Evolutionary conservation across 2,888 invertebrate genomes (phyloP), one percentile per base, ranked within the genome.

Genomic region (Keiferia lycopersicella): DNA sequence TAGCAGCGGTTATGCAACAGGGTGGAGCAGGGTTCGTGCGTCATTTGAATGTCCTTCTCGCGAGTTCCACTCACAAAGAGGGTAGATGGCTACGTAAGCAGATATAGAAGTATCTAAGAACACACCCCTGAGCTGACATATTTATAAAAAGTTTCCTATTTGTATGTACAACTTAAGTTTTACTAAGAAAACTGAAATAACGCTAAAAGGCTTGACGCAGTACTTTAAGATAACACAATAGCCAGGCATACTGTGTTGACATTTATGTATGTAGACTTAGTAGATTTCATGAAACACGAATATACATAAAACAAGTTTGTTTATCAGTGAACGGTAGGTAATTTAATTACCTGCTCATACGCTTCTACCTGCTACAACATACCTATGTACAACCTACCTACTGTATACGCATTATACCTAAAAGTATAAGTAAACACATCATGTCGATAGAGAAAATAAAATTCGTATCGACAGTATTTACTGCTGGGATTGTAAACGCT

Each of bases 21-120:
- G 68, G 73, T 67, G 70, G 66, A 66, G 70, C 65, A 38, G 65
- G 41, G 64, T 63, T 67, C 64, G 74, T 81, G 79, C 82, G 84
- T 83, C 83, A 81, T 67, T 12, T 12, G 8, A 18, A 4, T 70
- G 67, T 69, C 62, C 53, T 53, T 58, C 61, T 34, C n/a, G 50
- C 22, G 38, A 38, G 12, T 39, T 58, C 63, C n/a, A 11, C 14
- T 45, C 26, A n/a, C 3, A 12, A 10, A 14, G 4, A 26, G 3
- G n/a, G 56, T 30, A 26, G 56, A 6, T 26, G 10, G 12, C 22
- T 22, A 26, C 26, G 22, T 53, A 53, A 53, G 14, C n/a, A 11
- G 20, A 1, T 12, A 14, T 2, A 7, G 30, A 12, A 26, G 7
- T 1, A 26, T 1, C 16, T 7, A 20, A 30, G 30, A 56, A 56